Evolutionary conservation across 2,797 vertebrate genomes (phyloP).

Genomic region (Stomatorhinus walkeri): DNA sequence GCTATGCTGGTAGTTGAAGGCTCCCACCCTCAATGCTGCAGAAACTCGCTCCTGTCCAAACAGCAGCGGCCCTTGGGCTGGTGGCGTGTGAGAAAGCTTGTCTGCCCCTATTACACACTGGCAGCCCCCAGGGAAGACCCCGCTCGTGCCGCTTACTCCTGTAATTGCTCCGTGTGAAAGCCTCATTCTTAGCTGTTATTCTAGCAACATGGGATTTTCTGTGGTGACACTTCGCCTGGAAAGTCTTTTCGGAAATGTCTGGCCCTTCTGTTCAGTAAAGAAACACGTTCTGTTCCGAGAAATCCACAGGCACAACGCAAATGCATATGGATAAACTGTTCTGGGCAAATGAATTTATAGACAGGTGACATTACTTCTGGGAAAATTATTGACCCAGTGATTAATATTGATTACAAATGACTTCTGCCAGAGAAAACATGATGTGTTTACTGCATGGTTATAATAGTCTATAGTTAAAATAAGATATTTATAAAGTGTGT

Average conservation of each 20-base stretch:
- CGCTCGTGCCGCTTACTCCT: slow-evolving; percentile 38
- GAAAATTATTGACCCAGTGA: background rate
- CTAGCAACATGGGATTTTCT: slow-evolving; percentile 38
- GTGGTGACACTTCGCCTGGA: slow-evolving; percentile 43
- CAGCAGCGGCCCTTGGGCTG: slow-evolving; percentile 39
- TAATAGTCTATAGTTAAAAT: background rate
- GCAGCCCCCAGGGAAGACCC: slow-evolving; percentile 32
- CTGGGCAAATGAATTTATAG: background rate
- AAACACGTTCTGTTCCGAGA: slow-evolving; percentile 21
- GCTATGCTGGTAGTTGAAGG: background rate
- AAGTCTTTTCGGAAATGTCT: slow-evolving; percentile 22
- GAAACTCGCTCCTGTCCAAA: slow-evolving; percentile 41
- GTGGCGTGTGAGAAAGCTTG: slow-evolving; percentile 51
- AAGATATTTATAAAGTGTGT: background rate
- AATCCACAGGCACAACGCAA: background rate
- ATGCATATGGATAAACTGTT: background rate
- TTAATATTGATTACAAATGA: background rate
- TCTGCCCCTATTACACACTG: slow-evolving; percentile 50
- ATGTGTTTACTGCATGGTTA: background rate
- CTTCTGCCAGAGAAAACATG: background rate
- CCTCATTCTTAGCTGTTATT: slow-evolving; percentile 32
- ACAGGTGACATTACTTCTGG: background rate
- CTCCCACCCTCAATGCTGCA: background rate
- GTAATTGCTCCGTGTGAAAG: slow-evolving; percentile 41
- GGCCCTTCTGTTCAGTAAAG: slow-evolving; percentile 26